Conservation (phyloP, 30 jellyfish, hydroid and myxozoan species). For the Cassiopea xamachana region DNA sequence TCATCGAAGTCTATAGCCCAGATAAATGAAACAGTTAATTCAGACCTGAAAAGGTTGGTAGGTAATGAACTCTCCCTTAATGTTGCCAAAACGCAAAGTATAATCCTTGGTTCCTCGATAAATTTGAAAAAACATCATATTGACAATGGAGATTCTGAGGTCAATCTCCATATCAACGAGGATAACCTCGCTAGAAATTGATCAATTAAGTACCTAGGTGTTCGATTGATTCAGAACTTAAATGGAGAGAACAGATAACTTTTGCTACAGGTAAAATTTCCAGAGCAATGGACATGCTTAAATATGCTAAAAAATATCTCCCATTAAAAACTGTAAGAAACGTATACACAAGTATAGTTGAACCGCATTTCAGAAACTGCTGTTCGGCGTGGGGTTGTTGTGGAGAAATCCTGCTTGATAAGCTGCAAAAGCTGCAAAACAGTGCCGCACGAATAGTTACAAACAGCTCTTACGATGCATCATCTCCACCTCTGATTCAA, state of each 20-base stretch:
- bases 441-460: slow-evolving; percentile 57
- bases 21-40: background rate
- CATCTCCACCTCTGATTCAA: slow-evolving; percentile 56
- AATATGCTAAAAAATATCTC: slow-evolving; percentile 29
- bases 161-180: background rate
- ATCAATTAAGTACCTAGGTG: background rate
- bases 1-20: slow-evolving; percentile 24
- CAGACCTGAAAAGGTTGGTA: slow-evolving; percentile 31
- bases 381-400: slow-evolving; percentile 49
- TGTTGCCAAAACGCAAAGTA: slow-evolving; percentile 1
- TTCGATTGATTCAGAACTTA: slow-evolving; percentile 25
- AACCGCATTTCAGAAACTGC: slow-evolving; percentile 59
- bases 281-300: slow-evolving; percentile 42
- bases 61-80: background rate
- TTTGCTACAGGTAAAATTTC: slow-evolving; percentile 8
- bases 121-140: background rate
- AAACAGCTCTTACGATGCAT: slow-evolving; percentile 60
- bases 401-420: slow-evolving; percentile 36
- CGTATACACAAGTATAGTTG: slow-evolving; percentile 42
- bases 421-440: slow-evolving; percentile 55
- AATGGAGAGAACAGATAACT: slow-evolving; percentile 23
- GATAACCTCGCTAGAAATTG: background rate
- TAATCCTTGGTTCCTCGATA: slow-evolving; percentile 11
- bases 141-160: background rate
- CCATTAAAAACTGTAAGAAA: slow-evolving; percentile 10